These are phyloP conservation scores for Scaptomyza montana DNA, from an alignment of 1,140 invertebrate species.

Conservation along the genomic window DNA sequence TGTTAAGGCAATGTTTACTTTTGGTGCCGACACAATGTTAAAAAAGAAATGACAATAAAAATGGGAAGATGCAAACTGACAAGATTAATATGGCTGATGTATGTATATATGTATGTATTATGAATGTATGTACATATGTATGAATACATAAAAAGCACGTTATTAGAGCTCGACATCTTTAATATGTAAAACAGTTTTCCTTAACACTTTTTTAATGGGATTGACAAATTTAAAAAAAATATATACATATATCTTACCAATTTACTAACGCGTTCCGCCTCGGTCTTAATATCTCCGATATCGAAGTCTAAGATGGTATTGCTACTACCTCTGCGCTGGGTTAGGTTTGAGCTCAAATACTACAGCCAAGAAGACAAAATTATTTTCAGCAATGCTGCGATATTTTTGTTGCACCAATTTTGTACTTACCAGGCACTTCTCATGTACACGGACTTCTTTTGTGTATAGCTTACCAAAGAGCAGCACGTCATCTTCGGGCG, in stretches of 20 bases:
- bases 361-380: slow-evolving; percentile 4
- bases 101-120: too few species aligned
- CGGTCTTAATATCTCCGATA: slow-evolving; percentile 34
- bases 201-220: too few species aligned
- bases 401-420: not conserved
- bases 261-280: slow-evolving; percentile 2
- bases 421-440: slow-evolving; percentile 51
- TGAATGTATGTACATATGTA: too few species aligned
- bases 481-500: not conserved
- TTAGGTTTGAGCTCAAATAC: slow-evolving; percentile 59
- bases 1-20: too few species aligned
- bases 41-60: too few species aligned
- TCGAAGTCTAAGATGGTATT: slow-evolving; percentile 37
- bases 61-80: too few species aligned
- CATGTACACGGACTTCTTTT: slow-evolving; percentile 22
- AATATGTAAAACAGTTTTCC: too few species aligned
- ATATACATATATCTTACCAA: slow-evolving; percentile 24
- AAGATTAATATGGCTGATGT: too few species aligned
- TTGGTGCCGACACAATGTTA: too few species aligned
- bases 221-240: not conserved
- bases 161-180: too few species aligned
- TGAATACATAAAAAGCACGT: too few species aligned
- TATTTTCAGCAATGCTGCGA: not conserved
- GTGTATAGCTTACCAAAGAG: slow-evolving; percentile 4
- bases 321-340: slow-evolving; percentile 27